Evolutionary conservation across 2,113 vertebrate genomes (phyloP).

Genomic region (Onychostruthus taczanowskii): DNA sequence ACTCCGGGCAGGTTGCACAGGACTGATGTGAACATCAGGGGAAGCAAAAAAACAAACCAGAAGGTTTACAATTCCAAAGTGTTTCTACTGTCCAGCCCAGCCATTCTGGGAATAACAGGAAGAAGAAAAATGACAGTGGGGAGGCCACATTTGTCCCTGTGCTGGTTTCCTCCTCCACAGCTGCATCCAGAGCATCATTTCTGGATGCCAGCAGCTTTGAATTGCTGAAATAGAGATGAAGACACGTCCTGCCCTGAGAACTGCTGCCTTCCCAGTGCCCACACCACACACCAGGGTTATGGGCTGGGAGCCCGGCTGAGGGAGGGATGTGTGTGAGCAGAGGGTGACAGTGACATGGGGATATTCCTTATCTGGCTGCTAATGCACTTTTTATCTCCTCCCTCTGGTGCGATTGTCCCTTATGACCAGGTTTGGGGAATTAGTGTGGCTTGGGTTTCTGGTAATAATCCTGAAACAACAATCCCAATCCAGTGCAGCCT

Average conservation of each 20-base stretch:
- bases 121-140: not conserved
- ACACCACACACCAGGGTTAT: not conserved
- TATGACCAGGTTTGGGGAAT: not conserved
- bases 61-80: not conserved
- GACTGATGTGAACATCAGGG: not conserved
- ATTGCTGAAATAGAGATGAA: not conserved
- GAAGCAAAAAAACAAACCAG: not conserved
- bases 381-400: conserved; percentile 48
- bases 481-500: not conserved
- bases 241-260: not conserved
- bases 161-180: not conserved
- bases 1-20: not conserved
- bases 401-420: not conserved
- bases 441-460: not conserved
- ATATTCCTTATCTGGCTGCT: not conserved
- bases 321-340: not conserved
- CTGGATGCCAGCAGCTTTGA: not conserved
- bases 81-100: not conserved
- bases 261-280: not conserved
- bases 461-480: not conserved
- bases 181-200: not conserved
- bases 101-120: not conserved
- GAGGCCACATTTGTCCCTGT: not conserved
- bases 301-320: not conserved
- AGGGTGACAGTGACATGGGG: not conserved